These are phyloP conservation scores for Eilema caniola DNA, from an alignment of 2,888 invertebrate genomes.

Conservation along the genomic window DNA sequence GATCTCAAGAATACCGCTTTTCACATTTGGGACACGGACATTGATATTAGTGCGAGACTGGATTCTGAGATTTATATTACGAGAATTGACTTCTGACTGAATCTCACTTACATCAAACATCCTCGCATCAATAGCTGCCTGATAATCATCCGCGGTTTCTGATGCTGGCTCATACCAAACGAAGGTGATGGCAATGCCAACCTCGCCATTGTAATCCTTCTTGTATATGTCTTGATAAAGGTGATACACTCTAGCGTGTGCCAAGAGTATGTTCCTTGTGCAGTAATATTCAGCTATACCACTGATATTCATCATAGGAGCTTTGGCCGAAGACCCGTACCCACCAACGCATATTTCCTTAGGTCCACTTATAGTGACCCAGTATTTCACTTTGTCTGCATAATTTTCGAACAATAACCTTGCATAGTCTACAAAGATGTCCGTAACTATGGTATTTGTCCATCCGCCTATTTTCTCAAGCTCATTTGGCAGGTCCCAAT, in stretches of 20 bases:
- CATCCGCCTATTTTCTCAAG: constrained; percentile 86
- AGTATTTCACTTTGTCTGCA: constrained; percentile 80
- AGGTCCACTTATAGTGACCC: constrained; percentile 88
- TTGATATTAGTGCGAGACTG: too few species aligned
- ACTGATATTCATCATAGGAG: constrained; percentile 64
- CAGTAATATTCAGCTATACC: constrained; percentile 81
- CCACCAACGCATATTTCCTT: constrained; percentile 67
- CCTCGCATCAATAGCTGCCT: constrained; percentile 73
- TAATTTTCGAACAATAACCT: constrained; percentile 71
- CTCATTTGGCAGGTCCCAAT: constrained; percentile 84
- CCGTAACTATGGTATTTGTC: constrained; percentile 73
- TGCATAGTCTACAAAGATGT: constrained; percentile 81
- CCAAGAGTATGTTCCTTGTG: constrained; percentile 76
- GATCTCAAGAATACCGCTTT: too few species aligned
- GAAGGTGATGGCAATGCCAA: constrained; percentile 50
- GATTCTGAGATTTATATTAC: too few species aligned
- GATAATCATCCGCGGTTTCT: constrained; percentile 75
- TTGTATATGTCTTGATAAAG: constrained; percentile 81
- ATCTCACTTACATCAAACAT: constrained; percentile 74
- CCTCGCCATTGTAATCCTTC: constrained; percentile 56
- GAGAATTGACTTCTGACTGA: too few species aligned
- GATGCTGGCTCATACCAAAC: constrained; percentile 80
- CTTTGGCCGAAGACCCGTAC: constrained; percentile 68
- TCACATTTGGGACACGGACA: too few species aligned
- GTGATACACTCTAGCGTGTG: constrained; percentile 85